A percentile compares a stretch with the other conserved stretches of the same genome.
These are phyloP conservation scores for Mustela lutreola DNA, from an alignment of 2,113 vertebrate species.

Conservation along the genomic window DNA sequence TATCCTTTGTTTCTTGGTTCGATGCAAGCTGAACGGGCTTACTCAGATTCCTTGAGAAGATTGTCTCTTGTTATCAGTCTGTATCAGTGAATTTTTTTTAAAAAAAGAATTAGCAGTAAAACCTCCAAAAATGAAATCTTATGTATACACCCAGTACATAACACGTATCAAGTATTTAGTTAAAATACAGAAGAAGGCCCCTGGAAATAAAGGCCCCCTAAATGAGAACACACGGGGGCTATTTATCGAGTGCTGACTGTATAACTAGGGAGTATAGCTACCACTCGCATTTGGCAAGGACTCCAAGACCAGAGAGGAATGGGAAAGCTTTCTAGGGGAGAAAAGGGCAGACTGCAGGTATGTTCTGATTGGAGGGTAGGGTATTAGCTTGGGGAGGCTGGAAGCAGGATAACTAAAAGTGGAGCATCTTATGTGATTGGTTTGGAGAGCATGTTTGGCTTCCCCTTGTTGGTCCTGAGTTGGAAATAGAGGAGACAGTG, in stretches of 20 bases:
- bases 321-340: neutral
- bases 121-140: neutral
- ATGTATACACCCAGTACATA: neutral
- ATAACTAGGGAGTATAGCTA: neutral
- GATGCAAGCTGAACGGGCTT: constrained; percentile 1
- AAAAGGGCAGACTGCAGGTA: neutral
- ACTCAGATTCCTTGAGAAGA: constrained; percentile 16
- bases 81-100: neutral
- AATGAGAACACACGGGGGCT: constrained; percentile 1
- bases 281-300: neutral
- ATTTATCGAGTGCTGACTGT: neutral
- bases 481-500: neutral
- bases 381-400: neutral
- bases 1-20: neutral
- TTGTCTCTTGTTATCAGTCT: neutral
- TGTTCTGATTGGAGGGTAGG: neutral
- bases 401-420: neutral
- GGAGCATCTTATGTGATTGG: neutral
- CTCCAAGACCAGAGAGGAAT: neutral
- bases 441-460: neutral
- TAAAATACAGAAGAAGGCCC: neutral
- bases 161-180: neutral
- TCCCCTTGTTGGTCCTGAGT: neutral
- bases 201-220: neutral
- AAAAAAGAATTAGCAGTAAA: neutral